phyloP scores from a whole-genome alignment of 2,797 vertebrate species.

The Siniperca obscura region DNA sequence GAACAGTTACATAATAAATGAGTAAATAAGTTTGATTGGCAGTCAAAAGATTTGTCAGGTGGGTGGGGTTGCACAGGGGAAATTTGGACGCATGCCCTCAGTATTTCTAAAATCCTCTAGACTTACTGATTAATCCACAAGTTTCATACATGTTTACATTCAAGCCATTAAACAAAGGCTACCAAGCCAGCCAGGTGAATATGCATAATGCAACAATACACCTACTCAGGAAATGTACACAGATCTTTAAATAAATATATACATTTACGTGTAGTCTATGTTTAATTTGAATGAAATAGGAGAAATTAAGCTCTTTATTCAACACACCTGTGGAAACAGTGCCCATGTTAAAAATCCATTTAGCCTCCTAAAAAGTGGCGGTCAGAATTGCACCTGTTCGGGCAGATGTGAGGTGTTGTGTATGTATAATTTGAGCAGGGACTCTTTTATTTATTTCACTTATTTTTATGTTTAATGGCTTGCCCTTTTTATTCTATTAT shows the following conservation, averaged over 20 bases:
- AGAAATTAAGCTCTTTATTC: neutral
- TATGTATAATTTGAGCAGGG: neutral
- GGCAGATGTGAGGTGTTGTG: neutral
- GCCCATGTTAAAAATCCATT: neutral
- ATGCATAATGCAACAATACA: too few species aligned
- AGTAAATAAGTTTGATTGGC: neutral
- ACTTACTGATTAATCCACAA: too few species aligned
- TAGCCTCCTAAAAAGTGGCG: neutral
- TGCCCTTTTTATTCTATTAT: neutral
- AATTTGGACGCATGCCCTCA: neutral
- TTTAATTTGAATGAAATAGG: neutral
- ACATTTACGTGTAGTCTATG: too few species aligned
- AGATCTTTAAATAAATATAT: neutral
- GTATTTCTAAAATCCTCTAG: too few species aligned
- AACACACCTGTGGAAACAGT: neutral
- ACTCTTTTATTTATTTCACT: neutral
- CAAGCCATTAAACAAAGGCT: neutral
- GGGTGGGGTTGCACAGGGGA: neutral
- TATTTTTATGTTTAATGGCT: neutral
- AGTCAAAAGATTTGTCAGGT: too few species aligned
- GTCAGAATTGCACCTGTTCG: neutral
- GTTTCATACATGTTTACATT: neutral
- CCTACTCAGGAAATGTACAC: neutral
- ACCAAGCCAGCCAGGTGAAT: neutral
- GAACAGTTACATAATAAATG: neutral